phyloP scores from a whole-genome alignment of 2,797 vertebrate genomes.

The Morus bassanus region DNA sequence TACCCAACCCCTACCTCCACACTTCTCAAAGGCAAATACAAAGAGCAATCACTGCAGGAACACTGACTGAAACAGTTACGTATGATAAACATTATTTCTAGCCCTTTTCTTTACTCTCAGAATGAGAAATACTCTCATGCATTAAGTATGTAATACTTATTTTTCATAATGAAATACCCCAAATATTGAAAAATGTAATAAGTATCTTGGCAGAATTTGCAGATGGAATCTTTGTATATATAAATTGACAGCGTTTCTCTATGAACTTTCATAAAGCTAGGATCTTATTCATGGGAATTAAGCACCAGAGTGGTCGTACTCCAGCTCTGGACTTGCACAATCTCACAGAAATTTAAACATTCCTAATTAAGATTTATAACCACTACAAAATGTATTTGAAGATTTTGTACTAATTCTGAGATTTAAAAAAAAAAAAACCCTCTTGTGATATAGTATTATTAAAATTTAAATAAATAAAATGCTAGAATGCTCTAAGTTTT shows the following conservation, averaged over 20 bases:
- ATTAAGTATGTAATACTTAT: background rate
- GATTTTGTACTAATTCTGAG: background rate
- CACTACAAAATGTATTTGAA: background rate
- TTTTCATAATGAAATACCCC: background rate
- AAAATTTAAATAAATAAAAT: background rate
- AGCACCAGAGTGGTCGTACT: background rate
- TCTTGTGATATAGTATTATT: background rate
- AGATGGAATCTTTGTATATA: background rate
- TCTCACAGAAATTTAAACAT: background rate
- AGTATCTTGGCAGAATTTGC: background rate
- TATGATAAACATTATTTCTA: background rate
- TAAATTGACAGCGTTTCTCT: background rate
- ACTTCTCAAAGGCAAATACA: background rate
- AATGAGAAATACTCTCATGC: background rate
- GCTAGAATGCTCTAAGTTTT: background rate
- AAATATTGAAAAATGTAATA: background rate
- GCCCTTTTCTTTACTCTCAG: background rate
- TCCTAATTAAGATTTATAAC: background rate
- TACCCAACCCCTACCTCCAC: background rate
- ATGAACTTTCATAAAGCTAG: background rate
- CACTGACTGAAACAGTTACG: background rate
- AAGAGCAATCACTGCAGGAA: background rate
- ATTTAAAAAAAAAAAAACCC: background rate
- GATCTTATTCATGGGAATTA: background rate
- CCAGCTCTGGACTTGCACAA: background rate